A percentile compares a stretch with the other conserved stretches of the same genome.
These are phyloP conservation scores for Apotomis turbidana DNA, from an alignment of 2,888 invertebrate species.

Conservation along the genomic window DNA sequence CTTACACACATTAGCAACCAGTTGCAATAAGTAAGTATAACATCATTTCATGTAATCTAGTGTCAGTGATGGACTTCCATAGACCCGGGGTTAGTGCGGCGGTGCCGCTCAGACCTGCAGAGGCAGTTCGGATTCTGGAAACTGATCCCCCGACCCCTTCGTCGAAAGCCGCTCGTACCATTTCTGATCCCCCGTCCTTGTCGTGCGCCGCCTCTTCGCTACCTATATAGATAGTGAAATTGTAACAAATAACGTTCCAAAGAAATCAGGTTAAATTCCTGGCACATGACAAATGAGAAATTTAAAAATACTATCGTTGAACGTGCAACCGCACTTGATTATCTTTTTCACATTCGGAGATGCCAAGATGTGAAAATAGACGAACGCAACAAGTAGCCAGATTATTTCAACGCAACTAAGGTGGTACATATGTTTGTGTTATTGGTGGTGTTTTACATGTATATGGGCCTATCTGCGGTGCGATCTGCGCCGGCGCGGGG, in stretches of 20 bases:
- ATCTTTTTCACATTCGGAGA: conserved; percentile 10
- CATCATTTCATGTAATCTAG: conserved; percentile 5
- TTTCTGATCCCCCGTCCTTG: conserved; percentile 57
- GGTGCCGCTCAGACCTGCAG: conserved; percentile 67
- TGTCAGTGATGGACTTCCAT: conserved; percentile 11
- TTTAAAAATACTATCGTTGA: conserved; percentile 28
- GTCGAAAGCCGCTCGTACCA: conserved; percentile 79
- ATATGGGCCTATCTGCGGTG: conserved; percentile 12
- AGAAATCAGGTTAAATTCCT: conserved; percentile 20
- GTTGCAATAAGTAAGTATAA: conserved; percentile 6
- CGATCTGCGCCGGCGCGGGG: conserved; percentile 7
- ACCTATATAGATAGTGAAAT: conserved; percentile 57
- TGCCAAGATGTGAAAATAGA: conserved; percentile 15
- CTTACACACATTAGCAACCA: conserved; percentile 10
- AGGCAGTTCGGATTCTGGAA: conserved; percentile 59
- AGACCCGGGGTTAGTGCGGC: conserved; percentile 44
- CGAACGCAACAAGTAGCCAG: not conserved
- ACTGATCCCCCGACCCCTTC: conserved; percentile 59
- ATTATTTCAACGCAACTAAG: conserved; percentile 9
- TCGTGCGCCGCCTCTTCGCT: conserved; percentile 57
- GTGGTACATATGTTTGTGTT: not conserved
- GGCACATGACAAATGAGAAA: conserved; percentile 18
- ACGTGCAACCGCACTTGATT: conserved; percentile 26
- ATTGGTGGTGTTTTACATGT: conserved; percentile 6
- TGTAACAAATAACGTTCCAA: conserved; percentile 13